These are phyloP conservation scores for Apeltes quadracus DNA, from an alignment of 2,113 vertebrate species.

Conservation along the genomic window DNA sequence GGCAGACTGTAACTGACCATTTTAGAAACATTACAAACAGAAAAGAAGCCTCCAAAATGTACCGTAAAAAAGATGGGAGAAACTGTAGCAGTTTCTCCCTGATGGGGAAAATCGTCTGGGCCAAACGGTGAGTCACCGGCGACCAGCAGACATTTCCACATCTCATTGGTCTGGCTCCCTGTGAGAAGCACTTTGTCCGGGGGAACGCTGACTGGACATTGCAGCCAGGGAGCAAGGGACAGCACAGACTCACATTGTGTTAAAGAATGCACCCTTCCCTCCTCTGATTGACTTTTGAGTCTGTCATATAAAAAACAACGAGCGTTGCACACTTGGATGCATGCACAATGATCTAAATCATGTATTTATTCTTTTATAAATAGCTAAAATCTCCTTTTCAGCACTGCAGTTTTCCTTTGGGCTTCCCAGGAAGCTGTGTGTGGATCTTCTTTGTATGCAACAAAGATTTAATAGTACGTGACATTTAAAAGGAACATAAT, in stretches of 20 bases:
- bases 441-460: constrained; percentile 4
- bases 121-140: constrained; percentile 61
- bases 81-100: too few relatives aligned
- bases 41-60: too few relatives aligned
- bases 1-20: constrained; percentile 11
- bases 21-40: too few relatives aligned
- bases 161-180: constrained; percentile 43
- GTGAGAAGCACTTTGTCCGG: constrained; percentile 51
- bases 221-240: constrained; percentile 2
- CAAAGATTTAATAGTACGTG: constrained; percentile 29
- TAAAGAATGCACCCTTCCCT: constrained; percentile 43
- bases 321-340: neutral
- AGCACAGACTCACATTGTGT: constrained; percentile 63
- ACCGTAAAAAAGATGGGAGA: too few relatives aligned
- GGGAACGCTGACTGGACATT: constrained; percentile 42
- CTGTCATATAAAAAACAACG: neutral
- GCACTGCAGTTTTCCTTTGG: neutral
- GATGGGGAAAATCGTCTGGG: too few relatives aligned
- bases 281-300: neutral
- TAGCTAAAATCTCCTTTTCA: neutral
- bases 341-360: neutral
- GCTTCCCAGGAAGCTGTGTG: neutral
- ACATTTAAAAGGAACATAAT: constrained; percentile 33
- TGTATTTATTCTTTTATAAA: neutral
- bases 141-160: constrained; percentile 73